These are phyloP conservation scores for Melanophora roralis DNA, from an alignment of 2,888 invertebrate genomes.

Conservation along the genomic window DNA sequence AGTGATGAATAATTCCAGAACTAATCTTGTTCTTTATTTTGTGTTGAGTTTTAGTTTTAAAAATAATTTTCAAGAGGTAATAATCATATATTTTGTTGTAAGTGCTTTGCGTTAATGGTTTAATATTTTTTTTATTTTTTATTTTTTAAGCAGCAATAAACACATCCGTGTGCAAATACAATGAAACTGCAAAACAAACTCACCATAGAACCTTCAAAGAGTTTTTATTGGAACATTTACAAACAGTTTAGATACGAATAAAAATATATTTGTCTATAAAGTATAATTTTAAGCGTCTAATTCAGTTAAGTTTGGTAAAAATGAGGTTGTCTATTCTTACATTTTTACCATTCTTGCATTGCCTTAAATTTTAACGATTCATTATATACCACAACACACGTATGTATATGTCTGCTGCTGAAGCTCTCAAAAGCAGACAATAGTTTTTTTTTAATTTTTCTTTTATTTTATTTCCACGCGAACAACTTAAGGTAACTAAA, in stretches of 20 bases:
- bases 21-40: no score
- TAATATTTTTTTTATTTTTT: no score
- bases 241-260: not conserved
- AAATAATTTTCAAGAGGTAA: no score
- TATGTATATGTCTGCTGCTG: not conserved
- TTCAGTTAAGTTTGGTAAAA: not conserved
- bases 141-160: no score
- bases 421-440: not conserved
- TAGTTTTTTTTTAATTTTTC: not conserved
- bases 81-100: no score
- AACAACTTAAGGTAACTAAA: not conserved
- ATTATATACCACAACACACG: not conserved
- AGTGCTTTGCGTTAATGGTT: no score
- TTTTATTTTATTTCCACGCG: not conserved
- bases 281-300: no score
- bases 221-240: not conserved
- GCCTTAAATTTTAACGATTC: not conserved
- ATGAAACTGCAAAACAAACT: not conserved
- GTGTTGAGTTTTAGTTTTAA: no score
- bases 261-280: not conserved
- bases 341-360: not conserved
- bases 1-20: no score
- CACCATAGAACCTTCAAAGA: not conserved
- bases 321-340: no score
- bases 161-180: no score